phyloP scores from a whole-genome alignment of 1,140 invertebrate species.

The Glossosoma conforme region DNA sequence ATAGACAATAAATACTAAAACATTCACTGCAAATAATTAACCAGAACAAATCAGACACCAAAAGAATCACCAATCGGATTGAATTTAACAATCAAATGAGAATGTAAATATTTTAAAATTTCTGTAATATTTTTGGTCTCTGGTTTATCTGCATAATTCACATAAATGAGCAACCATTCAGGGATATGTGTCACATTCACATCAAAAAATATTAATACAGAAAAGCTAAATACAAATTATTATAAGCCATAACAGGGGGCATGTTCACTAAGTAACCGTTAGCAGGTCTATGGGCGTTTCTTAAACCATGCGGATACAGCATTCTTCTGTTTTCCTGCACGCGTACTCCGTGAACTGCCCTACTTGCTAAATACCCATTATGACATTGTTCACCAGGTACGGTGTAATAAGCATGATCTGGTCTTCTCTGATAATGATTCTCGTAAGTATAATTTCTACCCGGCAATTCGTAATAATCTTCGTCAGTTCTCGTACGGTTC shows the following conservation, averaged over 20 bases:
- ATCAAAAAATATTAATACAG: conserved; percentile 43
- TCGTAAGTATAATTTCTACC: conserved; percentile 4
- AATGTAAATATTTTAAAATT: no score
- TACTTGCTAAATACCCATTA: conserved; percentile 26
- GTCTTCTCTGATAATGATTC: conserved; percentile 15
- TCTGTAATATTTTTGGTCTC: no score
- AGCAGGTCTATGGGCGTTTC: conserved; percentile 21
- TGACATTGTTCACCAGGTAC: neutral
- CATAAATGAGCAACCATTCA: no score
- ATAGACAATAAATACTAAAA: no score
- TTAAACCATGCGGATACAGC: conserved; percentile 33
- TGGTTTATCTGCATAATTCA: no score
- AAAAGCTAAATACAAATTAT: conserved; percentile 49
- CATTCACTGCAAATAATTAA: no score
- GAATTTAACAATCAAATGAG: no score
- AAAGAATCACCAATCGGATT: no score
- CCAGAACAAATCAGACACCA: no score
- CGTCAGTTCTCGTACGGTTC: conserved; percentile 4
- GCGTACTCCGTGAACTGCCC: conserved; percentile 18
- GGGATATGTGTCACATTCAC: no score
- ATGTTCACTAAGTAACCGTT: conserved; percentile 21
- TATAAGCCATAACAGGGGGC: conserved; percentile 35
- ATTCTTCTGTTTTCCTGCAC: conserved; percentile 36
- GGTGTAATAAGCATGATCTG: conserved; percentile 15
- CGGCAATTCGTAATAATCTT: conserved; percentile 19